Percentiles rank a stretch among this genome's conserved stretches.
Conservation (phyloP, 2,797 vertebrate genomes). For the Chaetodon trifasciatus region DNA sequence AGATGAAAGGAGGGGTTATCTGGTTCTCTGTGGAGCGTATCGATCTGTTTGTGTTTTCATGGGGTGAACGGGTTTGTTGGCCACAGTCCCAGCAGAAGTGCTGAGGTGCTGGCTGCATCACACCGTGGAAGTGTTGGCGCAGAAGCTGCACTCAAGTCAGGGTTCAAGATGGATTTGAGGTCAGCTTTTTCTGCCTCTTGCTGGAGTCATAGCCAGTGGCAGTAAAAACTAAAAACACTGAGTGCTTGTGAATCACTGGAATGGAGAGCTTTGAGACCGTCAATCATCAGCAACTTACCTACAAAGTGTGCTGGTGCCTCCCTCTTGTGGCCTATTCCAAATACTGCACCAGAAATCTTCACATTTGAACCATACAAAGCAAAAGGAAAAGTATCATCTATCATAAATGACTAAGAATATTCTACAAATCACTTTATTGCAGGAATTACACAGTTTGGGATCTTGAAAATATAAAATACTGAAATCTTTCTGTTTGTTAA, state of each 20-base stretch:
- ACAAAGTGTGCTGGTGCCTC: slow-evolving; percentile 51
- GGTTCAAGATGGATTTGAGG: slow-evolving; percentile 49
- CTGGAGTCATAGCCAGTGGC: slow-evolving; percentile 31
- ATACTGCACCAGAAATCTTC: slow-evolving; percentile 5
- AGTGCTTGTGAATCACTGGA: slow-evolving; percentile 15
- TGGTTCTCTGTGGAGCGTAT: slow-evolving; percentile 72
- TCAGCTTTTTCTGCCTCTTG: slow-evolving; percentile 37
- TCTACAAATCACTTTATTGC: slow-evolving; percentile 84
- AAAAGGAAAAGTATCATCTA: neutral
- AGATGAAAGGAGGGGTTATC: slow-evolving; percentile 82
- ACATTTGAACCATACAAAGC: neutral
- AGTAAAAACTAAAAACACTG: slow-evolving; percentile 29
- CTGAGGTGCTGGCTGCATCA: slow-evolving; percentile 73
- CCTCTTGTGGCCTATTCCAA: slow-evolving; percentile 38
- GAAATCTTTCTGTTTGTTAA: slow-evolving; percentile 58
- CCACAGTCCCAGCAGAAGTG: slow-evolving; percentile 77
- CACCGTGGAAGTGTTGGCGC: slow-evolving; percentile 58
- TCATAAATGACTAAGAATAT: slow-evolving; percentile 39
- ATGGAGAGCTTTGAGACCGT: neutral
- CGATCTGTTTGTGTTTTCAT: slow-evolving; percentile 81
- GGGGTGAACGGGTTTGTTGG: slow-evolving; percentile 83
- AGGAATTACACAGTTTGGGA: slow-evolving; percentile 77
- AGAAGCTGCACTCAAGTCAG: slow-evolving; percentile 57
- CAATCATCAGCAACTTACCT: neutral
- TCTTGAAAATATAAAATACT: slow-evolving; percentile 59